Conservation (phyloP, 2,113 vertebrate species). For the Lophochroa leadbeateri region DNA sequence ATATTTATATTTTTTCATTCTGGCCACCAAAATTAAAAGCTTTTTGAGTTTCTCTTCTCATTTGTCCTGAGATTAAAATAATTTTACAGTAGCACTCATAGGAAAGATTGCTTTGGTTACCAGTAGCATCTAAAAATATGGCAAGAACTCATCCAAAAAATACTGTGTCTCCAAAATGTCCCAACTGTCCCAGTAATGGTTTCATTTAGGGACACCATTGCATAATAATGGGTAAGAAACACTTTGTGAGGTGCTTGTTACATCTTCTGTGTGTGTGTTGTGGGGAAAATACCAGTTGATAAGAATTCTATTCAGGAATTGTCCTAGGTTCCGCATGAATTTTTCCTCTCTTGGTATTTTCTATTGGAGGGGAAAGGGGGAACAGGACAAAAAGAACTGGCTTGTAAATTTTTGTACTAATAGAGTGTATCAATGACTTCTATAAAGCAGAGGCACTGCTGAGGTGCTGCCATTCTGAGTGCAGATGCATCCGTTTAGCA, state of each 20-base stretch:
- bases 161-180: background rate
- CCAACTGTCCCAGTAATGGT: background rate
- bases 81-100: background rate
- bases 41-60: background rate
- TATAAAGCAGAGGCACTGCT: background rate
- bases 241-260: background rate
- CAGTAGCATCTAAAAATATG: background rate
- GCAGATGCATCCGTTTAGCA: background rate
- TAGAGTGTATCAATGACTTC: background rate
- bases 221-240: background rate
- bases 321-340: background rate
- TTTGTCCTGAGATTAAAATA: conserved; percentile 15
- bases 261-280: background rate
- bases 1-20: conserved; percentile 56
- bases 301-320: background rate
- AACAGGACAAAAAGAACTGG: accelerated
- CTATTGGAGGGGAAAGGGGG: background rate
- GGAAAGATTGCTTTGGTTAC: background rate
- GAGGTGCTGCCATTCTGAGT: background rate
- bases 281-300: background rate
- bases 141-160: background rate
- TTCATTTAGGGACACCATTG: background rate
- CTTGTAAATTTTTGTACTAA: background rate
- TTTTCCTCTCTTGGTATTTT: background rate
- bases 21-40: conserved; percentile 25